Conservation (phyloP, 1,140 invertebrate species). For the Zaprionus gabonicus region DNA sequence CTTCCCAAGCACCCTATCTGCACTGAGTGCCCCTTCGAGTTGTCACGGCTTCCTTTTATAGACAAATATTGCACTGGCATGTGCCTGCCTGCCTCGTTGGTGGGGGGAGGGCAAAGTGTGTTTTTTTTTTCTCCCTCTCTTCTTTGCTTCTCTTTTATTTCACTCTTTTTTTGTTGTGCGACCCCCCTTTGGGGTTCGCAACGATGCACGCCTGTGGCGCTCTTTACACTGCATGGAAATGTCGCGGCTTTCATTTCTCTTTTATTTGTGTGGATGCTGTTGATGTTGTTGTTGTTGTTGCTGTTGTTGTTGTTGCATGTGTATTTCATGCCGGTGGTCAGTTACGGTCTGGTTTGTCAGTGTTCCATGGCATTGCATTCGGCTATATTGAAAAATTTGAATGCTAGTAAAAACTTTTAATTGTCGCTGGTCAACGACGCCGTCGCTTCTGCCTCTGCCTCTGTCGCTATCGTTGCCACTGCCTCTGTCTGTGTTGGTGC, state of each 20-base stretch:
- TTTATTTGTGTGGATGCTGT: slow-evolving; percentile 50
- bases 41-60: slow-evolving; percentile 74
- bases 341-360: slow-evolving; percentile 59
- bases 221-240: slow-evolving; percentile 74
- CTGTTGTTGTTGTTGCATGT: slow-evolving; percentile 30
- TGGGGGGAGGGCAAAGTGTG: slow-evolving; percentile 25
- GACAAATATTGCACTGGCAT: slow-evolving; percentile 74
- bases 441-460: slow-evolving; percentile 1
- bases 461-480: background rate
- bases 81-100: slow-evolving; percentile 50
- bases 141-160: slow-evolving; percentile 22
- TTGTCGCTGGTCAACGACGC: slow-evolving; percentile 61
- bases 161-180: slow-evolving; percentile 5
- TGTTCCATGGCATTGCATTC: slow-evolving; percentile 58
- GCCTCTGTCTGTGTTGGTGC: background rate
- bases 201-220: slow-evolving; percentile 31
- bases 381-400: slow-evolving; percentile 81
- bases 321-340: slow-evolving; percentile 62
- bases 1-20: background rate
- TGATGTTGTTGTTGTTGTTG: slow-evolving; percentile 33
- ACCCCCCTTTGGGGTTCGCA: slow-evolving; percentile 3
- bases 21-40: slow-evolving; percentile 37
- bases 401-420: slow-evolving; percentile 82
- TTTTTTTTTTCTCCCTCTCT: slow-evolving; percentile 28
- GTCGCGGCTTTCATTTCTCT: slow-evolving; percentile 67